phyloP scores from a whole-genome alignment of 2,888 invertebrate genomes.

The Trachelus tabidus region DNA sequence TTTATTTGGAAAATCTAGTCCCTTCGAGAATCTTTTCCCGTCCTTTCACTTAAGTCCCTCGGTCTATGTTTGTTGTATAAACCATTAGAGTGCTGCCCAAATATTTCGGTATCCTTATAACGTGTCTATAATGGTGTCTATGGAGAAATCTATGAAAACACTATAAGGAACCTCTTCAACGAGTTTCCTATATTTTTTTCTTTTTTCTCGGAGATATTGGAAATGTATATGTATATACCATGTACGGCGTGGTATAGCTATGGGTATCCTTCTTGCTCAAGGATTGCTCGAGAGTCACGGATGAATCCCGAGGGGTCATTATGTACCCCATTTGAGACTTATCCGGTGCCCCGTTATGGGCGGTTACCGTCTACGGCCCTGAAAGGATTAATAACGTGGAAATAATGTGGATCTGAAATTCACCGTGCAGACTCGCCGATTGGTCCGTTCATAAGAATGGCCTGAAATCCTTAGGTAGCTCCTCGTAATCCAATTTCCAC shows the following conservation, averaged over 20 bases:
- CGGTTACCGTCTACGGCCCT: not conserved
- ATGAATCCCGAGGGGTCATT: not conserved
- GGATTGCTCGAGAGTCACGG: too few species aligned
- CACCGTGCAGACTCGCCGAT: not conserved
- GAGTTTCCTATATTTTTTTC: too few species aligned
- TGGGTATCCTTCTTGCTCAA: too few species aligned
- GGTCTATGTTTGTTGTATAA: too few species aligned
- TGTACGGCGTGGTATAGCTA: not conserved
- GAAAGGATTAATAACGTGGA: constrained; percentile 5
- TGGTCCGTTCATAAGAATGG: not conserved
- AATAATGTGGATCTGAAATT: constrained; percentile 1
- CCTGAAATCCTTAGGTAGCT: not conserved
- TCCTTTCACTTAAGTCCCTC: too few species aligned
- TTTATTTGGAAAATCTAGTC: too few species aligned
- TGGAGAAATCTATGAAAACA: too few species aligned
- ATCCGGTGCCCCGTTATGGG: not conserved
- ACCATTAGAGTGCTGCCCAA: too few species aligned
- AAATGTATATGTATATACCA: not conserved
- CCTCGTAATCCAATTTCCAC: not conserved
- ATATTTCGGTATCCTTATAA: too few species aligned
- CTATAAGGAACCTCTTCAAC: too few species aligned
- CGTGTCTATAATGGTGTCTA: too few species aligned
- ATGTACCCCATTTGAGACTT: not conserved
- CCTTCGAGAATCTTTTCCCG: too few species aligned
- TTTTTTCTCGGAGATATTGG: not conserved